Percentiles rank a stretch among this genome's conserved stretches.
phyloP scores from a whole-genome alignment of 2,888 invertebrate species.

The Listrodromus nycthemerus region DNA sequence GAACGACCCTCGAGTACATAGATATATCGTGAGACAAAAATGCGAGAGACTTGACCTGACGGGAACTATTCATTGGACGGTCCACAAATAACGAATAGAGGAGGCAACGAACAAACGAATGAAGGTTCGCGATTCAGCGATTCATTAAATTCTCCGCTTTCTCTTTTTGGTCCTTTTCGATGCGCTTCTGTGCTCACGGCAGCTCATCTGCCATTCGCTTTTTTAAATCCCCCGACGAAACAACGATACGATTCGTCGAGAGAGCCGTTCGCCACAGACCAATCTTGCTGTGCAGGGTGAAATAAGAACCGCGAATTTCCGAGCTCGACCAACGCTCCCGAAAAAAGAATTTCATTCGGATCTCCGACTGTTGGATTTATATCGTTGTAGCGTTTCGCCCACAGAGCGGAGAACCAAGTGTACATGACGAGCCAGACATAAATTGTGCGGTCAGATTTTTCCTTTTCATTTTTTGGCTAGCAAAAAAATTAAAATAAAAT shows the following conservation, averaged over 20 bases:
- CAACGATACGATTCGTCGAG: conserved; percentile 34
- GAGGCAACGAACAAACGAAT: conserved; percentile 61
- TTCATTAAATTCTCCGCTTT: conserved; percentile 65
- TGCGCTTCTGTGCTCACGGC: conserved; percentile 29
- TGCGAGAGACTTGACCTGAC: conserved; percentile 2
- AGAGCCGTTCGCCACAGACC: conserved; percentile 7
- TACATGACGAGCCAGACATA: background rate
- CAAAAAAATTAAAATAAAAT: conserved; percentile 13
- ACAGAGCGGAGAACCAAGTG: background rate
- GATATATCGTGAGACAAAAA: background rate
- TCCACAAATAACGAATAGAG: conserved; percentile 70
- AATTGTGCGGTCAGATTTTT: background rate
- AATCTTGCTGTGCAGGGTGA: conserved; percentile 8
- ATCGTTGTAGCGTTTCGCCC: background rate
- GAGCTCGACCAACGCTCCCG: background rate
- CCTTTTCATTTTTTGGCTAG: conserved; percentile 23
- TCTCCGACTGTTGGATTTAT: background rate
- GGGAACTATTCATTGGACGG: conserved; percentile 67
- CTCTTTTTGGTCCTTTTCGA: conserved; percentile 31
- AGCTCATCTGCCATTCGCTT: conserved; percentile 44
- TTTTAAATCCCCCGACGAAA: conserved; percentile 29
- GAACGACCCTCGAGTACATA: background rate
- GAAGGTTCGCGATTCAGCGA: conserved; percentile 70
- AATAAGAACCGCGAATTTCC: conserved; percentile 6
- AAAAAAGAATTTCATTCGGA: background rate